Percentiles rank a stretch among this genome's conserved stretches.
Evolutionary conservation across 1,140 invertebrate genomes (phyloP).

Genomic region (Zaprionus nigranus): DNA sequence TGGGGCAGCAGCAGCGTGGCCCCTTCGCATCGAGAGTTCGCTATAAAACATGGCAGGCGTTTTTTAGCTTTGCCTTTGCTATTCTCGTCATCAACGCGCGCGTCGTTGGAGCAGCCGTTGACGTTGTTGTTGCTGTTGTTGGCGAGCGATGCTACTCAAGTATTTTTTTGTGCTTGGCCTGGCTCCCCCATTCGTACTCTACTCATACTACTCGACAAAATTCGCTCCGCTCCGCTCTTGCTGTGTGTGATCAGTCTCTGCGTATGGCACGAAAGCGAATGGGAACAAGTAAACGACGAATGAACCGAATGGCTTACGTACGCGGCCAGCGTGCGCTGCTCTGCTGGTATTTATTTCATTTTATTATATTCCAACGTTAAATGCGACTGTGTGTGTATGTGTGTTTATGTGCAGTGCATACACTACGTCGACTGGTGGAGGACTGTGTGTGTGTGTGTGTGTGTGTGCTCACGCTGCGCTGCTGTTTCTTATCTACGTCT

Average conservation of each 20-base stretch:
- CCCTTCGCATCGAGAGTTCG: conserved; percentile 43
- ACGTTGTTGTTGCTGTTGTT: neutral
- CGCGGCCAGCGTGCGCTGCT: conserved; percentile 24
- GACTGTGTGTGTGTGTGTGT: conserved; percentile 34
- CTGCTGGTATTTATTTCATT: conserved; percentile 60
- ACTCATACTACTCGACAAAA: conserved; percentile 36
- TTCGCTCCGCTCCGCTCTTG: conserved; percentile 28
- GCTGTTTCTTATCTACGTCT: conserved; percentile 81
- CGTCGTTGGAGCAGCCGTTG: conserved; percentile 39
- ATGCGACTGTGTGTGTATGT: conserved; percentile 32
- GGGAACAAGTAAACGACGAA: conserved; percentile 50
- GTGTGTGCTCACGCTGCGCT: conserved; percentile 65
- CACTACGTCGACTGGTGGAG: neutral
- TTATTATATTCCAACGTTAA: conserved; percentile 76
- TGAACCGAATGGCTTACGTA: conserved; percentile 59
- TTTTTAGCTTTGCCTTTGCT: conserved; percentile 65
- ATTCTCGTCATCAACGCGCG: conserved; percentile 75
- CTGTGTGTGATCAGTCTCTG: conserved; percentile 24
- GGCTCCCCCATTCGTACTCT: conserved; percentile 11
- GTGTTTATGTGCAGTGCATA: conserved; percentile 6
- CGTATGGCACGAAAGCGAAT: conserved; percentile 46
- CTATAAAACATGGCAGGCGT: conserved; percentile 64
- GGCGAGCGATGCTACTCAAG: conserved; percentile 56
- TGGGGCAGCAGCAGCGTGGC: conserved; percentile 42
- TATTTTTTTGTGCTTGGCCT: conserved; percentile 34